These are phyloP conservation scores for Castor canadensis DNA, from an alignment of 2,113 vertebrate genomes.

Conservation along the genomic window DNA sequence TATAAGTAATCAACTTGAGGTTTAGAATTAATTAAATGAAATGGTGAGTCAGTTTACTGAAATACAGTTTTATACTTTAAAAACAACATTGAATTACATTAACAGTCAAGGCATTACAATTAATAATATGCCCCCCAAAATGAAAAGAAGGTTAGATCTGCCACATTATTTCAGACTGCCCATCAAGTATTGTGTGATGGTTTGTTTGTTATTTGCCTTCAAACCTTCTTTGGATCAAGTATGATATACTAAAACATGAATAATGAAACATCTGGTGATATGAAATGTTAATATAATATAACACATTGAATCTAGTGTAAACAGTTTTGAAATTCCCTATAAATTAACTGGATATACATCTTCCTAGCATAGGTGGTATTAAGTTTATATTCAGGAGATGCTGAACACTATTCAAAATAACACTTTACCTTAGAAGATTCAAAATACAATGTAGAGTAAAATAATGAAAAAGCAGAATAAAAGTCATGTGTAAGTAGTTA, in stretches of 20 bases:
- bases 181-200: conserved; percentile 53
- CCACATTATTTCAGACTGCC: conserved; percentile 69
- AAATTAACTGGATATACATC: conserved; percentile 44
- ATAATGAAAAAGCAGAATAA: neutral
- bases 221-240: conserved; percentile 77
- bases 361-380: neutral
- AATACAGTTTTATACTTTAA: conserved; percentile 79
- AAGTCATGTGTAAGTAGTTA: neutral
- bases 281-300: conserved; percentile 77
- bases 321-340: conserved; percentile 67
- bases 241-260: conserved; percentile 75
- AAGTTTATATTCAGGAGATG: neutral
- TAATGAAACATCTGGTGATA: conserved; percentile 79
- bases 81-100: conserved; percentile 84
- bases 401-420: neutral
- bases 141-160: conserved; percentile 71
- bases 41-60: conserved; percentile 77
- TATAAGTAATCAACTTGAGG: conserved; percentile 80
- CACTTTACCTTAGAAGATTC: neutral
- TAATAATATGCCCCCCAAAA: conserved; percentile 78
- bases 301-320: conserved; percentile 73
- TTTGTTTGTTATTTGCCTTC: conserved; percentile 75
- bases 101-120: conserved; percentile 79
- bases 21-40: conserved; percentile 84
- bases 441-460: neutral